These are phyloP conservation scores for Siniperca undulata DNA, from an alignment of 2,797 vertebrate genomes.

Conservation along the genomic window DNA sequence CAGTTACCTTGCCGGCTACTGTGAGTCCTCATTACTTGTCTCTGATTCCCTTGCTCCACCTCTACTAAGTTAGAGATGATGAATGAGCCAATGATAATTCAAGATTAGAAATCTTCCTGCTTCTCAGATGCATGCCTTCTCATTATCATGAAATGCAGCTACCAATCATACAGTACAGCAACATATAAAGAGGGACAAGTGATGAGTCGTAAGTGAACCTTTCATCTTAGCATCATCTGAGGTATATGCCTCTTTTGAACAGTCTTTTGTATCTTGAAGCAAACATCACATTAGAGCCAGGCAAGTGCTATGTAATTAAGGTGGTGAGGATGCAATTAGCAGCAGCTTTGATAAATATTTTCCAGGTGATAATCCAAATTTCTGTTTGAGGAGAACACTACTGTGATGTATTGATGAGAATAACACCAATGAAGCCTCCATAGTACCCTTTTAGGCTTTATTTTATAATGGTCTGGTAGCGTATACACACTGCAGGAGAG, in stretches of 20 bases:
- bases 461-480: background rate
- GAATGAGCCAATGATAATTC: constrained; percentile 69
- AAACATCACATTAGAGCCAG: constrained; percentile 24
- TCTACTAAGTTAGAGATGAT: constrained; percentile 64
- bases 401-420: too few relatives aligned
- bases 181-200: constrained; percentile 35
- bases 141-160: constrained; percentile 32
- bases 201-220: constrained; percentile 26
- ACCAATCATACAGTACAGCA: constrained; percentile 1
- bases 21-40: constrained; percentile 73
- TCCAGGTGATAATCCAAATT: constrained; percentile 2
- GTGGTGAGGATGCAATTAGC: constrained; percentile 41
- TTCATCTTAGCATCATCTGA: constrained; percentile 38
- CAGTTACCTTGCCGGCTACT: constrained; percentile 66
- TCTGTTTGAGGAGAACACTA: constrained; percentile 12
- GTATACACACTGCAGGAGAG: background rate
- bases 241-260: constrained; percentile 6
- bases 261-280: constrained; percentile 35
- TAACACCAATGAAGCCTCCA: background rate
- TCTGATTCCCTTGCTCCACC: constrained; percentile 62
- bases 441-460: background rate
- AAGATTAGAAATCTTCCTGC: constrained; percentile 53
- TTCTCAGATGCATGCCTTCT: constrained; percentile 22
- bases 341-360: constrained; percentile 31
- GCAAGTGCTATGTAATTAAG: constrained; percentile 37